Evolutionary conservation across 2,888 invertebrate species (phyloP).

Genomic region (Lepas anatifera): DNA sequence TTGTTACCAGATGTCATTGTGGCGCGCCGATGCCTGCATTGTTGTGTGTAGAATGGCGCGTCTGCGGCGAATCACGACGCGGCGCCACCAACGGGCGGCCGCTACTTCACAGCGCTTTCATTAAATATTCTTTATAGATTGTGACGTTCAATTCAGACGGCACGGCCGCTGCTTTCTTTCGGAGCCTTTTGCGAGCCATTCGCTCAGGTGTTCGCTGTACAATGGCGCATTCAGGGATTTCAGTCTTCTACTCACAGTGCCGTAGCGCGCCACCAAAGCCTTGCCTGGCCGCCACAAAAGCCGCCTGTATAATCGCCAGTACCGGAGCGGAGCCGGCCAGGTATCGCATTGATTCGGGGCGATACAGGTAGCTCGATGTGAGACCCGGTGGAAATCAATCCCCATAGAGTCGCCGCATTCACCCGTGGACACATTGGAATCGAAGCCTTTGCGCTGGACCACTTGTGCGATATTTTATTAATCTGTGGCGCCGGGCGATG

Average conservation of each 20-base stretch:
- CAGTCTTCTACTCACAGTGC: neutral
- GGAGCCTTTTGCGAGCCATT: neutral
- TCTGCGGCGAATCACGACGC: conserved; percentile 2
- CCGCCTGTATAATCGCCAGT: neutral
- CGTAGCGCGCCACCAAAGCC: neutral
- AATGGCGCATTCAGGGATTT: conserved; percentile 6
- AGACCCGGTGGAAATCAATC: neutral
- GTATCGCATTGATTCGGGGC: neutral
- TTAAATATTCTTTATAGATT: conserved; percentile 9
- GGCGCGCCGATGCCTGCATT: neutral
- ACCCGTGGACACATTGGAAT: too few species aligned
- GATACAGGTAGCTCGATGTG: neutral
- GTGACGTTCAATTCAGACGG: conserved; percentile 5
- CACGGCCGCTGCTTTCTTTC: too few species aligned
- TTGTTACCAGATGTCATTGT: neutral
- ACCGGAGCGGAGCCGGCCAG: neutral
- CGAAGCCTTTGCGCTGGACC: neutral
- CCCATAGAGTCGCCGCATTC: neutral
- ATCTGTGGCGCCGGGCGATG: neutral
- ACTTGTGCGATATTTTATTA: neutral
- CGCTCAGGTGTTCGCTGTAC: neutral
- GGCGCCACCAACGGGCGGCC: too few species aligned
- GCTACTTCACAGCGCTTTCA: neutral
- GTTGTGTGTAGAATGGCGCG: neutral
- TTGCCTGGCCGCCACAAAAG: neutral